Percentiles rank a stretch among this genome's conserved stretches.
Evolutionary conservation across 2,888 invertebrate genomes (phyloP).

Genomic region (Agriopis leucophaearia): DNA sequence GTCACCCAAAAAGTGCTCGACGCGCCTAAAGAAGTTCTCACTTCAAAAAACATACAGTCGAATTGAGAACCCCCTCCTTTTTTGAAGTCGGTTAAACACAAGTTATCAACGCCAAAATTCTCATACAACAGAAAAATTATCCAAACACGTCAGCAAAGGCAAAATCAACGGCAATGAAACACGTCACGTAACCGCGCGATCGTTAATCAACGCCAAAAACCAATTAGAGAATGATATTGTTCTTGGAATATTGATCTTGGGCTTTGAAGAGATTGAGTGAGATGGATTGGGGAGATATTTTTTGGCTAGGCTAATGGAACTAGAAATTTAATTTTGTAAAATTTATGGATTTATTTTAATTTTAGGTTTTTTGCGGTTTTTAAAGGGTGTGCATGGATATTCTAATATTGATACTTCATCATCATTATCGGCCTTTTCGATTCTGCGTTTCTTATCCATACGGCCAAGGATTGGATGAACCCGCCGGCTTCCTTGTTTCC

Average conservation of each 20-base stretch:
- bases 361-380: background rate
- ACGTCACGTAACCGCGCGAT: conserved; percentile 41
- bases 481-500: too few relatives aligned
- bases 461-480: too few relatives aligned
- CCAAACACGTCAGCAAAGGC: conserved; percentile 3
- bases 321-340: conserved; percentile 12
- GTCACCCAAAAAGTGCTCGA: too few relatives aligned
- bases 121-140: conserved; percentile 40
- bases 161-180: conserved; percentile 36
- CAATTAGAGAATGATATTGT: conserved; percentile 51
- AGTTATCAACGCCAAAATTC: background rate
- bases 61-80: too few relatives aligned
- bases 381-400: background rate
- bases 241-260: conserved; percentile 38
- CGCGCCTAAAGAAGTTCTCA: too few relatives aligned
- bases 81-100: too few relatives aligned
- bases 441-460: too few relatives aligned
- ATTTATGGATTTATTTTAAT: background rate
- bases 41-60: too few relatives aligned
- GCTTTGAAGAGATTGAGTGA: conserved; percentile 32
- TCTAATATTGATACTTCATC: background rate
- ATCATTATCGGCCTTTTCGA: too few relatives aligned
- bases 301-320: conserved; percentile 23
- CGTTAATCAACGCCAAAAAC: conserved; percentile 50
- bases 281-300: conserved; percentile 25